Base-by-base conservation (phyloP, 1,140 invertebrate species). In the Plectus sambesii region DNA sequence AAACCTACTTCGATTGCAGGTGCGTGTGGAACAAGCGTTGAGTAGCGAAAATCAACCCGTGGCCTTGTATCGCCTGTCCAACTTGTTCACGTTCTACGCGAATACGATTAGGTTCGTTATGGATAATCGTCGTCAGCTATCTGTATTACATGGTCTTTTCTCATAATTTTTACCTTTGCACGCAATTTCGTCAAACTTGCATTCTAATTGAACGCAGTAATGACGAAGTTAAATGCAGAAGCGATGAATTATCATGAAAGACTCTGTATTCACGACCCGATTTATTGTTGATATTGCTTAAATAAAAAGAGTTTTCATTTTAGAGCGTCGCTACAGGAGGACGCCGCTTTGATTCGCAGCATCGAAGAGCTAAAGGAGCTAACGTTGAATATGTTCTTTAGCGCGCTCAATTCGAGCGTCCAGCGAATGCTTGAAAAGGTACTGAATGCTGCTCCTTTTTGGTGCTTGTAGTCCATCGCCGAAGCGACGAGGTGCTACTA, bases 321-420 rank as follows among this genome's bases (percentile, higher is more conserved):
- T 25, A 60, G 58, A 23, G 25, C 45, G 15, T 20, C 39, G 5
- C 20, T 62, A 15, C 51, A 47, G 3, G 29, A 17, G 8, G 36
- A 60, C 2, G 36, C 62, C 8, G 23, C 53, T 1, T 33, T 65
- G 4, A 48, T 57, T 8, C 59, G 56, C 38, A 62, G 53, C 12
- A 29, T 62, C 12, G 20, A 27, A 2, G 60, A 60, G 23, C 38
- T 65, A 12, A 44, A 62, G 15, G 59, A 65, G 37, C 46, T 65
- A 2, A 47, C 56, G 15, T 50, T 55, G 15, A 68, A 66, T 41
- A 65, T 65, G 52, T 68, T 67, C 56, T 65, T 66, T 42, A 53
- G 43, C 29, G 52, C 36, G 2, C 42, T 65, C 3, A 66, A 40
- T 41, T 29, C 51, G 2, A 42, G 59, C 5, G 60, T 66, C 2